A percentile compares a stretch with the other conserved stretches of the same genome.
Conservation (phyloP, 2,888 invertebrate genomes). For the Meteorus cinctellus region DNA sequence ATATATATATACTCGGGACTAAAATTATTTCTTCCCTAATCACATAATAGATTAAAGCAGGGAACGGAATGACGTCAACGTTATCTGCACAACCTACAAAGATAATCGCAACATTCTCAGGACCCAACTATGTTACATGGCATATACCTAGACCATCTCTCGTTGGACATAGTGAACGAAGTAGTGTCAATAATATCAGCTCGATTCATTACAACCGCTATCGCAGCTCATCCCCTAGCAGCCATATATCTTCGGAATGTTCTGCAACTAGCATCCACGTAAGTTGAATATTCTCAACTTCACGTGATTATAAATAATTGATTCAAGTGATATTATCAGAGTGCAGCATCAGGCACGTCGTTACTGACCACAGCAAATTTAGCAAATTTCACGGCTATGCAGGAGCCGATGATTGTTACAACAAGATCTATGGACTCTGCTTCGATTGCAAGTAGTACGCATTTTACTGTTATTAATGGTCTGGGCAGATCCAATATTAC, state of each 20-base stretch:
- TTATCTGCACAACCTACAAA: slow-evolving; percentile 56
- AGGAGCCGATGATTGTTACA: slow-evolving; percentile 71
- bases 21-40: slow-evolving; percentile 37
- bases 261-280: slow-evolving; percentile 87
- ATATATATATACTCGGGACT: neutral
- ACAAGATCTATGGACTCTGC: slow-evolving; percentile 79
- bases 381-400: slow-evolving; percentile 72
- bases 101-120: slow-evolving; percentile 29
- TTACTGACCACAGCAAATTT: slow-evolving; percentile 86
- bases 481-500: slow-evolving; percentile 79
- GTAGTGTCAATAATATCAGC: slow-evolving; percentile 65
- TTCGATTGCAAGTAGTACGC: slow-evolving; percentile 89
- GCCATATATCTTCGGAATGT: slow-evolving; percentile 79
- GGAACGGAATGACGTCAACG: slow-evolving; percentile 54
- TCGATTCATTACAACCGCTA: slow-evolving; percentile 66
- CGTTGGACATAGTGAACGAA: slow-evolving; percentile 69
- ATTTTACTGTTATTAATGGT: slow-evolving; percentile 90
- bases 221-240: slow-evolving; percentile 71
- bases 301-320: neutral
- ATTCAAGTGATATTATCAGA: slow-evolving; percentile 76
- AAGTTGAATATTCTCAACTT: slow-evolving; percentile 63
- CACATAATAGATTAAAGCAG: slow-evolving; percentile 62
- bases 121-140: slow-evolving; percentile 76
- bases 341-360: slow-evolving; percentile 86
- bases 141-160: slow-evolving; percentile 90